phyloP scores from a whole-genome alignment of 1,140 invertebrate genomes.

The Drosophila tropicalis region DNA sequence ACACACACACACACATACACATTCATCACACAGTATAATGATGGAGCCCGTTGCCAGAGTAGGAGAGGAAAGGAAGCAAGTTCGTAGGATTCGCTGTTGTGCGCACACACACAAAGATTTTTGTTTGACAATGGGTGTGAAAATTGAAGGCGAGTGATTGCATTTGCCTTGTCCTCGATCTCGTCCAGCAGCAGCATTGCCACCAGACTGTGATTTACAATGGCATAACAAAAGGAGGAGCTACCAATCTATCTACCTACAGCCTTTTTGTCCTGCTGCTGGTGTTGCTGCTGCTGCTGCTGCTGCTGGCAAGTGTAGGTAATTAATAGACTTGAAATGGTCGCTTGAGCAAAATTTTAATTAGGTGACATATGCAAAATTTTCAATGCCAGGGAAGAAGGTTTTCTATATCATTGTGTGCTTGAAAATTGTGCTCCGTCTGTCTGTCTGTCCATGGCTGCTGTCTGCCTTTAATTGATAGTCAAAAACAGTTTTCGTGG shows the following conservation, averaged over 20 bases:
- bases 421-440: neutral
- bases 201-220: slow-evolving; percentile 41
- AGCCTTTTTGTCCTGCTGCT: slow-evolving; percentile 28
- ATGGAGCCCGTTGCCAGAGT: slow-evolving; percentile 47
- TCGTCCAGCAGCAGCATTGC: neutral
- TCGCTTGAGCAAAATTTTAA: slow-evolving; percentile 76
- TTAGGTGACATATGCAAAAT: slow-evolving; percentile 77
- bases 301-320: slow-evolving; percentile 50
- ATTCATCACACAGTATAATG: slow-evolving; percentile 71
- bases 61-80: slow-evolving; percentile 9
- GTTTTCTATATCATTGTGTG: neutral
- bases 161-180: slow-evolving; percentile 48
- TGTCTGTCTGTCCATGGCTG: slow-evolving; percentile 11
- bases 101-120: slow-evolving; percentile 66
- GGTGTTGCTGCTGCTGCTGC: slow-evolving; percentile 5
- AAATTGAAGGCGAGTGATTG: slow-evolving; percentile 81
- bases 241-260: neutral
- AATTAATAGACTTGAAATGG: slow-evolving; percentile 81
- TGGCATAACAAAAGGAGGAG: slow-evolving; percentile 46
- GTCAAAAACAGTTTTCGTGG: slow-evolving; percentile 65
- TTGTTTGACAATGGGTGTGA: slow-evolving; percentile 80
- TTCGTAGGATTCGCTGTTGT: slow-evolving; percentile 32
- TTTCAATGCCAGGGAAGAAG: slow-evolving; percentile 18
- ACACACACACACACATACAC: slow-evolving; percentile 19
- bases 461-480: slow-evolving; percentile 69